Conservation (phyloP, 2,113 vertebrate genomes). For the Sebastes fasciatus region DNA sequence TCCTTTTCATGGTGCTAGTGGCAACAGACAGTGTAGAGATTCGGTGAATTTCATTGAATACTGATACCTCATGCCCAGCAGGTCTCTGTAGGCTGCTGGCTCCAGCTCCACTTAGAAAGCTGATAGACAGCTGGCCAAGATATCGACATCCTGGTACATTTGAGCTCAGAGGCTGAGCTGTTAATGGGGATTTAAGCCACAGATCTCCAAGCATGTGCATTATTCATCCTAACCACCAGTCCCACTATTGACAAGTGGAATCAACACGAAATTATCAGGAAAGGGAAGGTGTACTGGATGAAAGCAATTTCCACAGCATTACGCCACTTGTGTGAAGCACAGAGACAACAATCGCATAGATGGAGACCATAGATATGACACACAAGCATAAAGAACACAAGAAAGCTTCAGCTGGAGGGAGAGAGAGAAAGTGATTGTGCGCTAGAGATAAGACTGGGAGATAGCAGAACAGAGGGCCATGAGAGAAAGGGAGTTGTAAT, state of each 20-base stretch:
- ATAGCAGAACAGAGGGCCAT: conserved; percentile 41
- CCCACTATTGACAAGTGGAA: conserved; percentile 41
- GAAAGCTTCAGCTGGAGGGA: conserved; percentile 21
- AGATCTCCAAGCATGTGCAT: conserved; percentile 41
- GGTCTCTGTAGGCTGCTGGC: conserved; percentile 14
- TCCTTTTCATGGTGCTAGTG: not conserved
- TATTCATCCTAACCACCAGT: conserved; percentile 39
- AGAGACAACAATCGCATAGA: conserved; percentile 38
- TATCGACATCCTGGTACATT: conserved; percentile 58
- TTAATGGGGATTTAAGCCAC: conserved; percentile 52
- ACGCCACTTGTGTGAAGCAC: not conserved
- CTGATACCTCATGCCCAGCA: conserved; percentile 1
- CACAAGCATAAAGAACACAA: conserved; percentile 26
- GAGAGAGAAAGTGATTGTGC: conserved; percentile 16
- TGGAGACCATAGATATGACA: conserved; percentile 22
- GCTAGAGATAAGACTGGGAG: conserved; percentile 37
- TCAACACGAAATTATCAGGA: conserved; percentile 42
- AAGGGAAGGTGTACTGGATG: not conserved
- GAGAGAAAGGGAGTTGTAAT: conserved; percentile 34
- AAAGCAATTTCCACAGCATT: conserved; percentile 37
- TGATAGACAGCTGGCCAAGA: conserved; percentile 26
- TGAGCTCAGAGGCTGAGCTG: conserved; percentile 29
- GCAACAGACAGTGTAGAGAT: not conserved
- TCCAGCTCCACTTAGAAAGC: conserved; percentile 44
- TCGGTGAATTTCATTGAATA: conserved; percentile 12